phyloP scores from a whole-genome alignment of 2,113 vertebrate genomes.

The Mionectes macconnelli region DNA sequence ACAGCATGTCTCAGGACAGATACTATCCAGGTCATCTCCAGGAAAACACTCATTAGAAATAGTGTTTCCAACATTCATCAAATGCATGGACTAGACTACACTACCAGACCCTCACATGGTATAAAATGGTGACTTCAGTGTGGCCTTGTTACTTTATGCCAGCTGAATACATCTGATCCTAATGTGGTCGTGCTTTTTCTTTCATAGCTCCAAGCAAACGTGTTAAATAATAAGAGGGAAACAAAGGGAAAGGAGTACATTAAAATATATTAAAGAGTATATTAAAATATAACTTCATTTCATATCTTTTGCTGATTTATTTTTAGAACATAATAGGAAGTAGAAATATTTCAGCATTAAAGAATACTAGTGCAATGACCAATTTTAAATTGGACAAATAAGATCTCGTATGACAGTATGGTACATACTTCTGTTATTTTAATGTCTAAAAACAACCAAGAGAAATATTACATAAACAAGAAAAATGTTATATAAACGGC shows the following conservation, averaged over 20 bases:
- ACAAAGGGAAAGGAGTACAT: not conserved
- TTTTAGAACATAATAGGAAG: not conserved
- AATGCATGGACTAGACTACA: not conserved
- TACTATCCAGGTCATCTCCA: not conserved
- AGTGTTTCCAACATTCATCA: not conserved
- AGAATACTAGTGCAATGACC: not conserved
- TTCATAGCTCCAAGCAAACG: not conserved
- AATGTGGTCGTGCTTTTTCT: not conserved
- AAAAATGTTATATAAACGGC: not conserved
- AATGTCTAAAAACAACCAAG: not conserved
- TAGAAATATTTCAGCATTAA: not conserved
- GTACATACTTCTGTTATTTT: not conserved
- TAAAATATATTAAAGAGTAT: not conserved
- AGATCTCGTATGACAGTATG: not conserved
- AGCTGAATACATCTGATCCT: not conserved
- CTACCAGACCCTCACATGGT: not conserved
- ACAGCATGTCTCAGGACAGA: not conserved
- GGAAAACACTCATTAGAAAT: not conserved
- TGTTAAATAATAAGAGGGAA: not conserved
- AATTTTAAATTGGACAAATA: not conserved
- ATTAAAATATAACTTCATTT: not conserved
- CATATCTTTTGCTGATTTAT: not conserved
- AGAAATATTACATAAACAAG: not conserved
- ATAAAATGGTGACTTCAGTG: not conserved
- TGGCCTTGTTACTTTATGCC: not conserved